Percentiles rank a stretch among this genome's conserved stretches.
These are phyloP conservation scores for Drosophila mulleri DNA, from an alignment of 2,888 invertebrate species.

Conservation along the genomic window DNA sequence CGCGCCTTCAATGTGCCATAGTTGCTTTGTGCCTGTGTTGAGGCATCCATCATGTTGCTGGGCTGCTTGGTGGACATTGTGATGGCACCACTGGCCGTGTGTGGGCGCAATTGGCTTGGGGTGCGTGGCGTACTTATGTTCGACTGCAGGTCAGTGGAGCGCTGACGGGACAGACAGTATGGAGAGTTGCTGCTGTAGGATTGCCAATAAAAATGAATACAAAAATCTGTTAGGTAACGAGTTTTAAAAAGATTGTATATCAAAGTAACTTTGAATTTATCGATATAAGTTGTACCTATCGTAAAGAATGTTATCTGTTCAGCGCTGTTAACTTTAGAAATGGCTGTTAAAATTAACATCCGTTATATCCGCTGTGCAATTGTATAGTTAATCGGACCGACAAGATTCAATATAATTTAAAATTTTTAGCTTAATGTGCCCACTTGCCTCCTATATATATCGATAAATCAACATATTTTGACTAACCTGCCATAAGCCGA, in stretches of 20 bases:
- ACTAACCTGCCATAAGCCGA: conserved; percentile 95
- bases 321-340: not conserved
- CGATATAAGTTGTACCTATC: not conserved
- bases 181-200: conserved; percentile 63
- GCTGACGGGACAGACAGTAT: conserved; percentile 87
- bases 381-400: not conserved
- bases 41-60: conserved; percentile 60
- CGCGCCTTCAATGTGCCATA: conserved; percentile 69
- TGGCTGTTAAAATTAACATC: not conserved
- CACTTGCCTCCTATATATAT: too few relatives aligned
- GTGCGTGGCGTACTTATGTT: conserved; percentile 39
- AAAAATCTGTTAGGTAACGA: not conserved
- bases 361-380: too few relatives aligned
- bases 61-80: conserved; percentile 32
- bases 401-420: not conserved
- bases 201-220: not conserved
- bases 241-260: not conserved
- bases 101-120: conserved; percentile 51
- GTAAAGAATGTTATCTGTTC: not conserved
- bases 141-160: conserved; percentile 83
- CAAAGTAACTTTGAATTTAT: not conserved
- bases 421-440: too few relatives aligned
- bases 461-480: not conserved
- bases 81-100: conserved; percentile 58
- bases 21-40: conserved; percentile 63